Base-by-base conservation (phyloP, 2,113 vertebrate genomes). In the Brienomyrus brachyistius region DNA sequence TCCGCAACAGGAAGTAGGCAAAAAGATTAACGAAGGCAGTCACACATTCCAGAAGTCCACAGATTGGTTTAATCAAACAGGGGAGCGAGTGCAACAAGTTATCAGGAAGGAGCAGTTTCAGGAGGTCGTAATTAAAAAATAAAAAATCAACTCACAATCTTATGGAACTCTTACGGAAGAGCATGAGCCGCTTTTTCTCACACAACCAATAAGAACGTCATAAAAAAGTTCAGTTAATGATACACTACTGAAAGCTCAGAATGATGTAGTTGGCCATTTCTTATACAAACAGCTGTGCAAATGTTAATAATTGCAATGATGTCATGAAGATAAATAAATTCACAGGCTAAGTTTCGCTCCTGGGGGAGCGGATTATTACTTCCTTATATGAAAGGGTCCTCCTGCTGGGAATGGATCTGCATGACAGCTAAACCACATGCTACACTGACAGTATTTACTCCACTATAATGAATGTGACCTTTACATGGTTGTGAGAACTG, bases 341-440 rank as follows among this genome's bases (percentile, higher is more conserved):
- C 52, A 82, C 31, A 13, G 48, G 88, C 89, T 85, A 89, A 35
- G 27, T 89, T 62, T 85, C 17, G 17, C 66, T 86, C 51, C 70
- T 90, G 52, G 47, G 45, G 90, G 45, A 74, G 87, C 9, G 21
- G 48, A 35, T 62, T 19, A 88, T 48, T 74, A 74, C 90, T 62
- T 89, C 74, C 51, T 87, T 85, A 80, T 54, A 92, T 87, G 83
- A 85, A 27, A 88, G 82, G 56, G 89, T 83, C 88, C 88, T 86
- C 87, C 82, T 86, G 88, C 50, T 89, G 89, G 86, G 82, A 84
- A 91, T 91, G 91, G 62, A 92, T 88, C 91, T 90, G 90, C 51
- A 77, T 88, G 80, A 88, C 48, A 90, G 70, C 88, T 90, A 91
- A 88, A 91, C 91, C 90, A 93, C 50, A 40, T 85, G 77, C 88